Conservation (phyloP, 64 coral and sea anemone genomes). For the Catalaphyllia jardinei region DNA sequence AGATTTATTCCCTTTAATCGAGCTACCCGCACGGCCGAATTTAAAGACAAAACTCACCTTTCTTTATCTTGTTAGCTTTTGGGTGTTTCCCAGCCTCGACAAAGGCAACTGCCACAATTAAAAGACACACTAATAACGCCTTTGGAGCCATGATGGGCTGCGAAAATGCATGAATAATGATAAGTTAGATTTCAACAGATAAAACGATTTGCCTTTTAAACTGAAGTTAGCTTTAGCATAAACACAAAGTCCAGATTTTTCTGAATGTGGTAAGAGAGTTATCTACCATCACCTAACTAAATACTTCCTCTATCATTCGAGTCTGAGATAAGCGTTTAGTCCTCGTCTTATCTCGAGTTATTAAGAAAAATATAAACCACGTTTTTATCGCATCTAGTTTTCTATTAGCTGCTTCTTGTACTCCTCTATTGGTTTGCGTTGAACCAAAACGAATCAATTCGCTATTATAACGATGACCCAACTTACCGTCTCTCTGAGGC, state of each 20-base stretch:
- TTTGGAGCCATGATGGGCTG: conserved; percentile 81
- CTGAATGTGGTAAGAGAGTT: neutral
- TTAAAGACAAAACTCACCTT: conserved; percentile 31
- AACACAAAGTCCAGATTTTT: neutral
- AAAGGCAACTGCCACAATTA: conserved; percentile 52
- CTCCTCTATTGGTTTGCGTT: neutral
- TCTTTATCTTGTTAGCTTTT: conserved; percentile 64
- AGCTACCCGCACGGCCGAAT: neutral
- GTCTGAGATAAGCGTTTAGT: neutral
- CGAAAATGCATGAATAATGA: neutral
- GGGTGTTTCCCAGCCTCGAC: conserved; percentile 80
- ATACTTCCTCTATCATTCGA: neutral
- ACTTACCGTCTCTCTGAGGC: conserved; percentile 32
- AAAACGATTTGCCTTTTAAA: too few relatives aligned
- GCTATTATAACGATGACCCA: neutral
- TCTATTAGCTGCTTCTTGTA: neutral
- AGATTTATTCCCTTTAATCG: neutral
- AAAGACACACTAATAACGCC: conserved; percentile 68
- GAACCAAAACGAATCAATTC: neutral
- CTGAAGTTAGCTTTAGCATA: neutral
- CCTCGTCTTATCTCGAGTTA: neutral
- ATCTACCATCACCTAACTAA: neutral
- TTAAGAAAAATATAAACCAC: neutral
- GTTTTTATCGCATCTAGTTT: neutral
- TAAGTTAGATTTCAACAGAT: neutral